Base-by-base conservation (phyloP, 2,113 vertebrate species). In the Puffinus mauretanicus region DNA sequence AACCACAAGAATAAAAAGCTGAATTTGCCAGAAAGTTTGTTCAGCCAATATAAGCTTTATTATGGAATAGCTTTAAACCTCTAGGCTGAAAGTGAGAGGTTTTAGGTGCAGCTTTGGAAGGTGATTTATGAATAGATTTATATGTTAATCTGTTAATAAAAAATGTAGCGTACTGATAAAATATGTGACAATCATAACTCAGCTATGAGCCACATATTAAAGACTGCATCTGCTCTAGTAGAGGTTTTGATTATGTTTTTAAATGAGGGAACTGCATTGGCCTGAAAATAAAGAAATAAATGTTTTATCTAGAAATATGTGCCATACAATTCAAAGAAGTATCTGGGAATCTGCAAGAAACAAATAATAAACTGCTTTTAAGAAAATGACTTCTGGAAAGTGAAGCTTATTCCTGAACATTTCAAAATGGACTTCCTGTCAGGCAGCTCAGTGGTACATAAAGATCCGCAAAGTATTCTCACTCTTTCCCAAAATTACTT, bases 131-230 rank as follows among this genome's bases (percentile, higher is more conserved):
- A 96, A 93, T 92, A 97, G 93, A 97, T 96, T 95, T 96, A 95
- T 96, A 95, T 96, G 96, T 97, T 96, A 97, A 97, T 97, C 90
- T 96, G 94, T 88, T 97, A 97, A 97, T 97, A 97, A 96, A 97
- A 96, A 97, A 90, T 90, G 87, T 96, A 94, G 85, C 88, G 14
- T 88, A 80, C 61, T 95, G 96, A 96, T 97, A 97, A 96, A 97
- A 96, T 97, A 96, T 87, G 82, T 96, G 93, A 95, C 93, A 96
- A 93, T 90, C 92, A 91, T 87, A 92, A 96, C 90, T 93, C 89
- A 84, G 88, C 77, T 88, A 90, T 58, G 72, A 96, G 73, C 65
- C 82, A 94, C 85, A 91, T 93, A 95, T 96, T 95, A 94, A 97
- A 96, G 78, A 88, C 88, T 93, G 72, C 94, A 95, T 93, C 94